Percentiles rank a stretch among this genome's conserved stretches.
phyloP scores from a whole-genome alignment of 2,113 vertebrate genomes.

The Neotoma lepida region DNA sequence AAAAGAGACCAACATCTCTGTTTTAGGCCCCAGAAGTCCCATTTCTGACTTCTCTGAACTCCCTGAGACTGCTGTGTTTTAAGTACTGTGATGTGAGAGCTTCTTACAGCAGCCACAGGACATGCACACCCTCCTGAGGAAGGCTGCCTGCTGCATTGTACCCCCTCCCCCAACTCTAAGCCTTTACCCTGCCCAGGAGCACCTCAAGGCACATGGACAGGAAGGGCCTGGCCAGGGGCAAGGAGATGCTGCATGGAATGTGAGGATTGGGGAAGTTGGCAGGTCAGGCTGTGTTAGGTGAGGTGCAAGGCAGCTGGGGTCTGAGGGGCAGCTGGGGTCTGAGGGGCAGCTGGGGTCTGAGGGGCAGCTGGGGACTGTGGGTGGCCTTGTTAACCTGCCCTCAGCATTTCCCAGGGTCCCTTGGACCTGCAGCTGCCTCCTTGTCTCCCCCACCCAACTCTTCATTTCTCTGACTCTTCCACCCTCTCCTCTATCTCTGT shows the following conservation, averaged over 20 bases:
- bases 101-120: neutral
- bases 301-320: no score
- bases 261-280: neutral
- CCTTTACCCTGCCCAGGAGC: rapidly evolving
- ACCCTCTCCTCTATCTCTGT: neutral
- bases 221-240: neutral
- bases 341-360: neutral
- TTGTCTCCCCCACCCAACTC: neutral
- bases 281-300: neutral
- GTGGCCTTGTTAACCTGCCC: neutral
- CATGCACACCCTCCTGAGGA: rapidly evolving
- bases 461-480: neutral
- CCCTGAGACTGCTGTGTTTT: rapidly evolving
- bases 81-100: neutral
- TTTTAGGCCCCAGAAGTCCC: neutral
- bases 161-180: neutral
- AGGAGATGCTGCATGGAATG: neutral
- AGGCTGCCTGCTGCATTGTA: rapidly evolving
- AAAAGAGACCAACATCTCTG: rapidly evolving
- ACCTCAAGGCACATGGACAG: neutral
- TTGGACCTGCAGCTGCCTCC: neutral
- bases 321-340: neutral
- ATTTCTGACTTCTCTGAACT: neutral
- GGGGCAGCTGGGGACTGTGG: neutral
- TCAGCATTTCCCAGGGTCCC: neutral